Evolutionary conservation across 2,888 invertebrate genomes (phyloP).

Genomic region (Drosophila pullipes): DNA sequence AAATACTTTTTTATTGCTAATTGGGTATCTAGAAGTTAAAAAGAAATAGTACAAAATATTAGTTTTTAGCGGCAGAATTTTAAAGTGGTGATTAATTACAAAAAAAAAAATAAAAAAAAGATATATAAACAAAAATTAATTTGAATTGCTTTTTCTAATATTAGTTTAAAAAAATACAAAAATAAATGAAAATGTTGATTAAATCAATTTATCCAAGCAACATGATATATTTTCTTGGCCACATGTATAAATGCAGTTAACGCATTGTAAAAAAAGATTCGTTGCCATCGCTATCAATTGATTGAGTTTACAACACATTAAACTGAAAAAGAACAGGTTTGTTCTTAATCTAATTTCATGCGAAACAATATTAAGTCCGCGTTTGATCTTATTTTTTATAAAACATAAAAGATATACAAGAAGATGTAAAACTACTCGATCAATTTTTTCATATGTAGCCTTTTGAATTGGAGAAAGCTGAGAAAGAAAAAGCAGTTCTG

Average conservation of each 20-base stretch:
- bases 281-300: not conserved
- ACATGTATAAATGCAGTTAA: not conserved
- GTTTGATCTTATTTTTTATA: not conserved
- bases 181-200: not conserved
- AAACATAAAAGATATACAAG: not conserved
- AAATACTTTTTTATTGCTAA: not conserved
- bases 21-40: not conserved
- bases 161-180: not conserved
- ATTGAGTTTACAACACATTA: not conserved
- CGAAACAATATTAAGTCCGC: not conserved
- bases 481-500: not conserved
- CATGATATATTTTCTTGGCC: not conserved
- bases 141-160: not conserved
- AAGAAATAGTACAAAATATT: not conserved
- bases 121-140: not conserved
- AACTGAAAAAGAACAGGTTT: not conserved
- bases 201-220: not conserved
- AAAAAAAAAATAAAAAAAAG: too few relatives aligned
- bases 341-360: not conserved
- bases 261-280: not conserved
- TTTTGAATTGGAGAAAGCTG: conserved; percentile 3
- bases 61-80: not conserved
- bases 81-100: not conserved
- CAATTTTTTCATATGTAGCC: too few relatives aligned
- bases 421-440: not conserved